phyloP scores from a whole-genome alignment of 2,113 vertebrate genomes.

The Sinocyclocheilus rhinocerous region DNA sequence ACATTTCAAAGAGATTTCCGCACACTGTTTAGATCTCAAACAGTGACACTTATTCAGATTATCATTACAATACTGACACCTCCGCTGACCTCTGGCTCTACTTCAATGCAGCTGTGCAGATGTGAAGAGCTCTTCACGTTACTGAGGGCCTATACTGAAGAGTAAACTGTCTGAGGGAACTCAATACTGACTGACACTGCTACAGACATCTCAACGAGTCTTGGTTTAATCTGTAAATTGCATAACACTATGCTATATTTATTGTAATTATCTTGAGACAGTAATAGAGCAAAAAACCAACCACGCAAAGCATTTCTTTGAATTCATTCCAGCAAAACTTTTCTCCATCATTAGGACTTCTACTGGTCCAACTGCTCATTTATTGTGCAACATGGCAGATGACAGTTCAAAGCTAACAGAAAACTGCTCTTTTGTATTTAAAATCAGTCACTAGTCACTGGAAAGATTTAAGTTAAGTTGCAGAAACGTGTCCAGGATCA shows the following conservation, averaged over 20 bases:
- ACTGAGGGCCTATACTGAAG: not conserved
- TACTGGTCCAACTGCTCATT: not conserved
- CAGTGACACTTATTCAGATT: conserved; percentile 51
- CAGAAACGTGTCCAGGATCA: conserved; percentile 41
- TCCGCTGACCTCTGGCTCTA: conserved; percentile 45
- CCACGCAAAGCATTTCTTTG: not conserved
- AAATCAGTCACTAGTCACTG: not conserved
- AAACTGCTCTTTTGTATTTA: not conserved
- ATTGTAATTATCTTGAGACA: not conserved
- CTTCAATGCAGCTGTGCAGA: conserved; percentile 49
- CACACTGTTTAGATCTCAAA: conserved; percentile 55
- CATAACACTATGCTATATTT: not conserved
- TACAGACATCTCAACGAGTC: not conserved
- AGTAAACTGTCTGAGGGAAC: not conserved
- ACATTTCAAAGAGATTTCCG: conserved; percentile 12
- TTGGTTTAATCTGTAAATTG: not conserved
- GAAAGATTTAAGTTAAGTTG: not conserved
- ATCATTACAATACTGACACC: conserved; percentile 62
- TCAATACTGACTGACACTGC: not conserved
- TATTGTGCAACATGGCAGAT: not conserved
- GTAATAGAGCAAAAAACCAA: not conserved
- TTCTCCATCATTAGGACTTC: not conserved
- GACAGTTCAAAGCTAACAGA: not conserved
- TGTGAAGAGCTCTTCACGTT: conserved; percentile 49
- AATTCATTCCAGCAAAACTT: not conserved